Evolutionary conservation across 2,113 vertebrate genomes (phyloP).

Genomic region (Thalassoma bifasciatum): DNA sequence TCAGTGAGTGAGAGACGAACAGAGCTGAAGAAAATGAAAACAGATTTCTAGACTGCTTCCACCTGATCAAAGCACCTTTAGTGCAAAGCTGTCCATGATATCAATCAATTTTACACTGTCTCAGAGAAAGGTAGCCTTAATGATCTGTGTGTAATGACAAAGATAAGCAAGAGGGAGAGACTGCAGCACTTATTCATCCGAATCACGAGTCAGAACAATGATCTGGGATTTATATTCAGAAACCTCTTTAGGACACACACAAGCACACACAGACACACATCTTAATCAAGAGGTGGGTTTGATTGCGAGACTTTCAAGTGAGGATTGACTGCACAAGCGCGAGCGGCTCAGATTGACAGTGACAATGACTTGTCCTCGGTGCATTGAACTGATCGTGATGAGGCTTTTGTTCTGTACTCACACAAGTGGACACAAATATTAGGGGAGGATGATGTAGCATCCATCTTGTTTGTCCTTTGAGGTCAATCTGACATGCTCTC

Average conservation of each 20-base stretch:
- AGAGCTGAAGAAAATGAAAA: slow-evolving; percentile 5
- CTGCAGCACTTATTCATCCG: slow-evolving; percentile 36
- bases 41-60: not conserved
- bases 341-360: slow-evolving; percentile 10
- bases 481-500: not conserved
- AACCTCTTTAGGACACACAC: slow-evolving; percentile 12
- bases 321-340: not conserved
- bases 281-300: slow-evolving; percentile 65
- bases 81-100: not conserved
- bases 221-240: slow-evolving; percentile 30
- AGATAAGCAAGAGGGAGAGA: slow-evolving; percentile 35
- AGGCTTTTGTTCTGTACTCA: slow-evolving; percentile 25
- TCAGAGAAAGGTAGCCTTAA: slow-evolving; percentile 20
- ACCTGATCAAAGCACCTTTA: slow-evolving; percentile 18
- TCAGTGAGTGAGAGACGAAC: not conserved
- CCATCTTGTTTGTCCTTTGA: not conserved
- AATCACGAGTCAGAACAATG: slow-evolving; percentile 44
- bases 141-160: slow-evolving; percentile 32
- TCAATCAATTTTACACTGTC: slow-evolving; percentile 8
- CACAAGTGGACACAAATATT: slow-evolving; percentile 27
- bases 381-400: slow-evolving; percentile 22
- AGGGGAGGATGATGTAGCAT: slow-evolving; percentile 15
- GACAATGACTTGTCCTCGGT: slow-evolving; percentile 13
- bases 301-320: slow-evolving; percentile 45
- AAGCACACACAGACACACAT: slow-evolving; percentile 9